Base-by-base conservation (phyloP, 1,140 invertebrate species). In the Scylla paramamosain region DNA sequence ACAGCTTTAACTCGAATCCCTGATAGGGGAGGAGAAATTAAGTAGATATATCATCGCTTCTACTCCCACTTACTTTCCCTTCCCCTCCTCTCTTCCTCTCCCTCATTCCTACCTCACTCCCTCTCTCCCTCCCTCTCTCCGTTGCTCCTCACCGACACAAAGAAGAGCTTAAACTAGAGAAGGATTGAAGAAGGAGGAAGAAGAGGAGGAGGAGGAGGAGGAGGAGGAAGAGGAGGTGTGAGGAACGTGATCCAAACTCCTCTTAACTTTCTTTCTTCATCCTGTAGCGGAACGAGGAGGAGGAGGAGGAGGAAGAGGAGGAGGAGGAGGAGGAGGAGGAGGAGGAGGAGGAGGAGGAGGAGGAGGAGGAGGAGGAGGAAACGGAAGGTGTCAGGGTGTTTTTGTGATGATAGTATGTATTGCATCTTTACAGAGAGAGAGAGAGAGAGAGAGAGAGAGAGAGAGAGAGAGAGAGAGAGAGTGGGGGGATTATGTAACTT, bases 371-470 rank as follows among this genome's bases (percentile, higher is more conserved):
- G 52, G 52, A 59, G 52, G 52, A 59, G 52, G 52, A 59, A 20
- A 14, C 52, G 10, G 10, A 59, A 59, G 1, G 0, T 59, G 52
- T 8, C 16, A 7, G 46, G 46, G 14, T 67, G 8, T 67, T 67
- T n/a, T 77, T 77, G 67, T n/a, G 0, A 4, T 59, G 52, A 59
- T 59, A 59, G 16, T n/a, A 20, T 77, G 20, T n/a, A 77, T 77
- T 77, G 8, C 67, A n/a, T 77, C 52, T 59, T 59, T 4, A 77
- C 7, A 77, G 67, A 77, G 67, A 77, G 67, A 77, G 67, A 77
- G 67, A 77, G 67, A 77, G 67, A 77, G 67, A 77, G 67, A 77
- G 67, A 77, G 67, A 77, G 67, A 77, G 67, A 77, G 67, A 77
- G 67, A 77, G 67, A 77, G 67, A 77, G 67, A 77, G 67, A 77